Conservation (phyloP, 2,888 invertebrate genomes). For the Rhingia campestris region DNA sequence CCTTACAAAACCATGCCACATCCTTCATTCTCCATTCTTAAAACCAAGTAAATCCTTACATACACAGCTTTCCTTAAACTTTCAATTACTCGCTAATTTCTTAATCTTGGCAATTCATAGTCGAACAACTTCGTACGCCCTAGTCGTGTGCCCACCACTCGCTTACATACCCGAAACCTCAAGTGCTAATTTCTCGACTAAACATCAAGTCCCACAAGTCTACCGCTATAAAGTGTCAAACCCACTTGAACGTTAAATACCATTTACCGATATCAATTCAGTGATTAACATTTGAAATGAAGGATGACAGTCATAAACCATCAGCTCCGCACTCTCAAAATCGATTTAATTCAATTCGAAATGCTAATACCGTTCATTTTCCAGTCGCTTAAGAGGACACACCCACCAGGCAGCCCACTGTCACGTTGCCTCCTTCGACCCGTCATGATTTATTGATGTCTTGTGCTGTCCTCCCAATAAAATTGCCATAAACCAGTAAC, state of each 20-base stretch:
- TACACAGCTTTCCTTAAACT: no score
- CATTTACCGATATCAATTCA: constrained; percentile 4
- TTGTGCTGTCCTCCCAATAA: constrained; percentile 34
- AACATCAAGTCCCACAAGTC: no score
- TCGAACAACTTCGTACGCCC: no score
- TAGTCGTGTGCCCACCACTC: no score
- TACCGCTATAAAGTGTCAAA: background rate
- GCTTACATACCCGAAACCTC: no score
- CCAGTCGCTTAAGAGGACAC: constrained; percentile 14
- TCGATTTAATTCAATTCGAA: constrained; percentile 32
- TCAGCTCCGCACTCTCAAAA: constrained; percentile 8
- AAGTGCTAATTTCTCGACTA: no score
- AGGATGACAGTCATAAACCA: background rate
- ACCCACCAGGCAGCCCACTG: background rate
- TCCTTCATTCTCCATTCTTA: no score
- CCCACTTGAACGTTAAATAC: background rate
- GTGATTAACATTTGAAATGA: background rate
- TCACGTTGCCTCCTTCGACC: background rate
- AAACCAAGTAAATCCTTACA: no score
- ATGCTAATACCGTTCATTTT: constrained; percentile 27
- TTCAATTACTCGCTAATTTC: no score
- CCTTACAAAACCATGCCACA: no score
- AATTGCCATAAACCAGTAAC: constrained; percentile 36
- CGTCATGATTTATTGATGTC: constrained; percentile 41
- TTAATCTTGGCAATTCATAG: no score